phyloP scores from a whole-genome alignment of 2,888 invertebrate species.

The Ormyrus pomaceus region DNA sequence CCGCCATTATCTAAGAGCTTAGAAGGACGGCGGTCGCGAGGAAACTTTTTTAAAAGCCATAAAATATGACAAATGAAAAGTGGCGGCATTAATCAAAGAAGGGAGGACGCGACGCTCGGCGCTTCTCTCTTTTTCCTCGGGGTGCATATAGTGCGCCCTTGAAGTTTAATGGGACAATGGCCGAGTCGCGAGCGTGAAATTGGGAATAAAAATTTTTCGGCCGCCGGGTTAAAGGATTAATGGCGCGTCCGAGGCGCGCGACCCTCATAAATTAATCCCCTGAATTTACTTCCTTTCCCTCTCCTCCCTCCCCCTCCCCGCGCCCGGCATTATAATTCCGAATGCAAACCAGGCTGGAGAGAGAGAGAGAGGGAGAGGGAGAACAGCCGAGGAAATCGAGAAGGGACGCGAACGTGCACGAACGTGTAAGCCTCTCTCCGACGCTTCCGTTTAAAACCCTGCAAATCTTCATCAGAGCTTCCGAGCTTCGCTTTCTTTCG shows the following conservation, averaged over 20 bases:
- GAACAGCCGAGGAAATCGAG: conserved; percentile 42
- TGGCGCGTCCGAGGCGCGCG: conserved; percentile 40
- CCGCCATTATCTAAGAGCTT: background rate
- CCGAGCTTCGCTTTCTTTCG: background rate
- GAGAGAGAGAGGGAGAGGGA: background rate
- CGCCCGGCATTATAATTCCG: conserved; percentile 18
- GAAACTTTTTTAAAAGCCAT: conserved; percentile 36
- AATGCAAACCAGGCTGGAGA: conserved; percentile 38
- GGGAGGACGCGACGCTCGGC: background rate
- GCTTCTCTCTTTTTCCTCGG: background rate
- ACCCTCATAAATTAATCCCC: conserved; percentile 56
- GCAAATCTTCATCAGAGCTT: conserved; percentile 43
- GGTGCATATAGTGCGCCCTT: conserved; percentile 37
- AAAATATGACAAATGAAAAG: conserved; percentile 57
- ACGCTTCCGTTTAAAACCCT: conserved; percentile 49
- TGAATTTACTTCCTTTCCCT: conserved; percentile 41
- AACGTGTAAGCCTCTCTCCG: background rate
- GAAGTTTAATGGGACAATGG: conserved; percentile 58
- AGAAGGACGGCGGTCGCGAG: background rate
- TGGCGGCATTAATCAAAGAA: conserved; percentile 54
- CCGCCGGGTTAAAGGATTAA: conserved; percentile 43
- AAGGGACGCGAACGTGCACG: background rate
- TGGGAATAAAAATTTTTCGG: conserved; percentile 58
- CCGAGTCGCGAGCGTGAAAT: conserved; percentile 56
- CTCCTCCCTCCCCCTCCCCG: background rate